Base-by-base conservation (phyloP, 2,113 vertebrate species). In the Seriola rivoliana region DNA sequence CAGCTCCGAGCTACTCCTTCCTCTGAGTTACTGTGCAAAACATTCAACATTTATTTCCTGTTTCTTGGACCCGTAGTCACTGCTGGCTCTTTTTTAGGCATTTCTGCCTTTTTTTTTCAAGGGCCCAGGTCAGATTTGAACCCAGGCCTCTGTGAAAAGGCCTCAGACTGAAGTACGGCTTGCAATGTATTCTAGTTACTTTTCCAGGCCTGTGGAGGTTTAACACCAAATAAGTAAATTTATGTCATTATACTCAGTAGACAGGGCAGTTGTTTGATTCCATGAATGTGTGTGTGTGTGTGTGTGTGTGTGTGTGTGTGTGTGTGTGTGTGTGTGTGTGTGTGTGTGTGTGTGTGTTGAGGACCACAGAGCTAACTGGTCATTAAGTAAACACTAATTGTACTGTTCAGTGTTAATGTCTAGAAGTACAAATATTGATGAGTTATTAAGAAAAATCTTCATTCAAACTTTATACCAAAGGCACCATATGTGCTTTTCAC, bases 1-100 rank as follows among this genome's bases (percentile, higher is more conserved):
- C 88, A 73, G 77, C 86, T 90, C 84, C 81, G 4, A 85, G 62
- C 75, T 78, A 76, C 63, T 75, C 78, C 85, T 82, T 88, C 85
- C 82, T 89, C 69, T 60, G 59, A 36, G 81, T 85, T 74, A 78
- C 67, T 81, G 70, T 48, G 36, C 40, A 73, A 80, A 59, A 29
- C 21, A 69, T 54, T 71, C 46, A 83, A 42, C 16, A 64, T 50
- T 38, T 42, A 44, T 80, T 60, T 67, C 32, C 57, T 40, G 66
- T 66, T 80, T 75, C 40, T 32, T 58, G 70, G 29, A 19, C 46
- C 3, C 6, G 48, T 2, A 8, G 57, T 75, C 63, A 44, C 42
- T 57, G 58, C 21, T 67, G 55, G 68, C 68, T 64, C 57, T 58
- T 8, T 38, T 23, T 23, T 23, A 23, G 23, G 23, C 23, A 23